Percentiles rank a stretch among this genome's conserved stretches.
These are phyloP conservation scores for Orthosia gothica DNA, from an alignment of 2,888 invertebrate genomes.

Conservation along the genomic window DNA sequence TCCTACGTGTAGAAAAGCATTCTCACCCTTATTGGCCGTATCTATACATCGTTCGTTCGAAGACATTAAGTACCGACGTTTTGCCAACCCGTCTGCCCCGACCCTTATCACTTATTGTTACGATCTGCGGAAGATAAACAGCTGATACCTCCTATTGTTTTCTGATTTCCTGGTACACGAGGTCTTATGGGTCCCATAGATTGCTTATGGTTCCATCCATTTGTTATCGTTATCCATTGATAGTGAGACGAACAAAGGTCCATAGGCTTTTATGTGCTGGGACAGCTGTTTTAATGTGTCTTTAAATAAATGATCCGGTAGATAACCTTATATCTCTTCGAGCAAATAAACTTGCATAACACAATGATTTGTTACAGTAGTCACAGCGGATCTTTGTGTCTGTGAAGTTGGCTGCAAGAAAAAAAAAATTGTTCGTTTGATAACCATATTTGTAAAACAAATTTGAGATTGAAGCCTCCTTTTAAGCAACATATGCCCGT, in stretches of 20 bases:
- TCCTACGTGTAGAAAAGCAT: constrained; percentile 35
- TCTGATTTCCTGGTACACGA: constrained; percentile 61
- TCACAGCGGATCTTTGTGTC: too few species aligned
- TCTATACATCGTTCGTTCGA: constrained; percentile 46
- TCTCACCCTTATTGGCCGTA: constrained; percentile 19
- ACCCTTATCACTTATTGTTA: constrained; percentile 67
- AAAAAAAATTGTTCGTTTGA: too few species aligned
- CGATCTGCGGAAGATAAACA: constrained; percentile 59
- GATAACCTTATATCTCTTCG: background rate
- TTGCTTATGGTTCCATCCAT: constrained; percentile 16
- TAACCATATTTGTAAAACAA: too few species aligned
- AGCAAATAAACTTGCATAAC: background rate
- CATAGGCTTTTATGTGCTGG: background rate
- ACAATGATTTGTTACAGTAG: too few species aligned
- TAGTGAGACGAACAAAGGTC: constrained; percentile 6
- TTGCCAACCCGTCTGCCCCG: constrained; percentile 51
- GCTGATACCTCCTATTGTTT: constrained; percentile 56
- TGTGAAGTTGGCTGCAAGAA: too few species aligned
- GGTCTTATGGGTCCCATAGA: constrained; percentile 11
- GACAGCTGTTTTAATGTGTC: background rate
- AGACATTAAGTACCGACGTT: constrained; percentile 59
- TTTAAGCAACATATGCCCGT: too few species aligned
- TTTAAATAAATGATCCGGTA: background rate
- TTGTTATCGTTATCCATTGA: constrained; percentile 36
- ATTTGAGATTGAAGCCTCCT: too few species aligned